Base-by-base conservation (phyloP, 2,888 invertebrate species). In the Mellilla xanthometata region DNA sequence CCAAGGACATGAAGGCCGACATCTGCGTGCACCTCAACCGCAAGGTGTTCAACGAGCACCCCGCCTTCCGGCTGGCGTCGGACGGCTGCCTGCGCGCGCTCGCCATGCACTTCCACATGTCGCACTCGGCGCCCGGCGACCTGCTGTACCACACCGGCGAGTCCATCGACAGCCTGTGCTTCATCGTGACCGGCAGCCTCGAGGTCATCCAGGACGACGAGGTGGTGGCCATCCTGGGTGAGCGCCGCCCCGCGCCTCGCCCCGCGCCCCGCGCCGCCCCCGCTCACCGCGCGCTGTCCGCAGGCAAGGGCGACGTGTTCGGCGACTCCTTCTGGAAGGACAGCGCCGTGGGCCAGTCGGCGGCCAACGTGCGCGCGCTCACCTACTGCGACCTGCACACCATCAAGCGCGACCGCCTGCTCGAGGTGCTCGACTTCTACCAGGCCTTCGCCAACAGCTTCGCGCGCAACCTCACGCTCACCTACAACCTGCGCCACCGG, bases 1-100 rank as follows among this genome's bases (percentile, higher is more conserved):
- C 99, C 36, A 99, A 99, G 90, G 99, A 99, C 91, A 99, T 99
- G 99, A 99, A 99, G 88, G 99, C 99, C 41, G 99, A 99, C 90
- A 98, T 99, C 81, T 99, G 99, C 91, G 99, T 99, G 68, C 99
- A 99, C 90, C 93, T 99, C 63, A 99, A 99, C 92, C 93, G 99
- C 61, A 99, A 99, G 91, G 99, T 99, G 74, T 97, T 97, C 92
- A 97, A 97, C 92, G 98, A 97, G 90, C 97, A 97, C 91, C 97
- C 97, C 46, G 97, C 97, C 57, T 97, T 98, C 91, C 93, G 95
- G 69, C 92, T 99, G 70, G 99, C 99, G 54, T 98, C 98, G 54
- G 99, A 99, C 87, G 99, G 99, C 54, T 99, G 99, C 84, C 93
- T 99, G 74, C 93, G 98, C 55, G 98, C 99, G 54, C 91, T 97